phyloP scores from a whole-genome alignment of 2,113 vertebrate genomes.

The Apus apus region DNA sequence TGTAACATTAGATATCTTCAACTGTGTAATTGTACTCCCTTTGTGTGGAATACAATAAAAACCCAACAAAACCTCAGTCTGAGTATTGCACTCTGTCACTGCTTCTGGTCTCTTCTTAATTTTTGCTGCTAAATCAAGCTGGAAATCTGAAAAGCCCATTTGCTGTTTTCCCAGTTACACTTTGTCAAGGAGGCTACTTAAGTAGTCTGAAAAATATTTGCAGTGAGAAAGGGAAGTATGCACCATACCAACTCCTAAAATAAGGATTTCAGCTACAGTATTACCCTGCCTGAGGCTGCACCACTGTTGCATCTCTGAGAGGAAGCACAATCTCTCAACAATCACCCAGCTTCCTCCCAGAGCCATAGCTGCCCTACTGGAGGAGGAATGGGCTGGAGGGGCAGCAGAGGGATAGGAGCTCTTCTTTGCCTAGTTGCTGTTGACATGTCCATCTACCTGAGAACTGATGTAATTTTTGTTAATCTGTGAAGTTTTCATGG shows the following conservation, averaged over 20 bases:
- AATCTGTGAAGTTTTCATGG: background rate
- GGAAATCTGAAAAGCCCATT: background rate
- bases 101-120: background rate
- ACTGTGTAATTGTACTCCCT: background rate
- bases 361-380: accelerated
- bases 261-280: background rate
- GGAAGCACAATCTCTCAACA: background rate
- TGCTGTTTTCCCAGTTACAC: background rate
- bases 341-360: background rate
- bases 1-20: background rate
- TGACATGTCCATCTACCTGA: background rate
- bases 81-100: background rate
- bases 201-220: background rate
- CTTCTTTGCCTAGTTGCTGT: background rate
- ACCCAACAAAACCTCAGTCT: background rate
- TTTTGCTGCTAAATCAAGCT: background rate
- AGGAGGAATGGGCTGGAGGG: background rate
- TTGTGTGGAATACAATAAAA: background rate
- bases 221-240: background rate
- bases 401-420: background rate
- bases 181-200: background rate
- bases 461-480: background rate
- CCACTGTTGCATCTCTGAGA: background rate
- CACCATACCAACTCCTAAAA: background rate
- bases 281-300: background rate